Conservation (phyloP, 2,113 vertebrate species). For the pig (Sus scrofa) region T2T-Sscrofa CM000826.6:156822501-156823000, state of each 20-base stretch:
- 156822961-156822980: neutral
- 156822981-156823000: too few species aligned
- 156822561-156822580: fast-evolving
- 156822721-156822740: neutral
- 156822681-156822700: neutral
- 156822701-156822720: neutral
- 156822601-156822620: fast-evolving
- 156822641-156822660: fast-evolving
- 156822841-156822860: too few species aligned
- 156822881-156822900: too few species aligned
- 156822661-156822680: neutral
- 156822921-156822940: too few species aligned
- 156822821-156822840: too few species aligned
- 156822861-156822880: too few species aligned
- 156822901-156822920: too few species aligned
- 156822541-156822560: fast-evolving
- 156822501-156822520: neutral
- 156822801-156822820: too few species aligned
- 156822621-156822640: too few species aligned
- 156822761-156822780: too few species aligned
- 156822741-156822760: too few species aligned
- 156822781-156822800: too few species aligned
- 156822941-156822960: neutral
- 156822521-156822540: neutral
- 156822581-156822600: neutral